Evolutionary conservation across 1,140 invertebrate species (phyloP), one percentile per base, ranked within the genome.

Genomic region (Ceratina calcarata): DNA sequence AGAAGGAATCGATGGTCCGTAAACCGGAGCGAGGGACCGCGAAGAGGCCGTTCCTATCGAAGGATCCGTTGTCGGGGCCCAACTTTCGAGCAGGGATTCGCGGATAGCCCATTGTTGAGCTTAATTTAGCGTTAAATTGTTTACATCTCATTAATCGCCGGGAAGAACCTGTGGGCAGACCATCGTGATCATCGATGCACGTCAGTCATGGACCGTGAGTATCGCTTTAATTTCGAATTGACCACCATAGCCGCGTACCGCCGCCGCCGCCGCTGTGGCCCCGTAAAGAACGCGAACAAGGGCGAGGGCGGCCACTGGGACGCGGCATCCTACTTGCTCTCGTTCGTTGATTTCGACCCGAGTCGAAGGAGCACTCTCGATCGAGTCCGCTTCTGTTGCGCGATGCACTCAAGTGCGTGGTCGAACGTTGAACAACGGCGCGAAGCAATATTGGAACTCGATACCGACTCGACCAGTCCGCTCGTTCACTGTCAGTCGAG

Each of bases 81-180:
- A 68, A 81, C 78, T 78, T 55, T 67, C 45, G 70, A 58, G 77
- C 24, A 58, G 18, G 55, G 55, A 58, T 69, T 76, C 69, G 24
- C 57, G 7, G 67, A 75, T 51, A 66, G 83, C 84, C 86, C 90
- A 92, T 93, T 92, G 91, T 91, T 89, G 91, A 91, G 92, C 87
- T 91, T 93, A 93, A 93, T 93, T 93, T 90, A 92, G 88, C 91
- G 91, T 93, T 92, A 93, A 93, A 93, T 92, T 91, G 91, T 92
- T 93, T 92, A 92, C 92, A 93, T 93, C 91, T 92, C 92, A 93
- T 93, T 93, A 93, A 91, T 92, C 88, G 89, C 89, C 67, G 87
- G 86, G 84, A 68, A 84, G 84, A 85, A 88, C 80, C 84, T 82
- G 83, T 80, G 87, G 86, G 69, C 51, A 58, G 87, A 86, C 87